Evolutionary conservation across 2,113 vertebrate genomes (phyloP), one percentile per base, ranked within the genome.

Genomic region (Seriola aureovittata): DNA sequence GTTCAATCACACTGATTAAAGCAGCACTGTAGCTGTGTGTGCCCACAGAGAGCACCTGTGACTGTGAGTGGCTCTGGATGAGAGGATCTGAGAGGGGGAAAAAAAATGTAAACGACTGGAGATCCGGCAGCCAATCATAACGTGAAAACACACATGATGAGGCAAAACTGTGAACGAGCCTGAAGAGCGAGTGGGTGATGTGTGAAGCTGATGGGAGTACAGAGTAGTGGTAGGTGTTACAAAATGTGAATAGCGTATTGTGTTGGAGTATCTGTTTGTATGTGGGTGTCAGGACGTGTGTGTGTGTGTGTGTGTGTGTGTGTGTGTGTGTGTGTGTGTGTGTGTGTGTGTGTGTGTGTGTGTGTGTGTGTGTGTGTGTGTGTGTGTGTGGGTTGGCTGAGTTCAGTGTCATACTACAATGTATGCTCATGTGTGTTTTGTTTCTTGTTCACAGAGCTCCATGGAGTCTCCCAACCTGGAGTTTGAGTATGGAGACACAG

Each of bases 401-500:
- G 44, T 32, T 62, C 54, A 19, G 25, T n/a, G 36, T 63, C 25
- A 5, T 5, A 21, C 57, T 69, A 54, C 59, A 17, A 50, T 68
- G 46, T 75, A 13, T 17, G 23, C 44, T 82, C 7, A 76, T 58
- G 55, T 72, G 57, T 72, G 14, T 82, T 54, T 75, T 46, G 3
- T 11, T 80, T 80, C 74, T 50, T 25, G 90, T 83, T 92, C 78
- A 0, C 93, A 99, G 98, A 96, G 97, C 86, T 98, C 97, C 4
- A 94, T 97, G 95, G 98, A 99, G 90, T 97, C 96, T 57, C 97
- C 97, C 55, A 97, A 95, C 91, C 94, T 99, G 94, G 98, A 99
- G 90, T 99, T 99, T 36, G 96, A 97, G 40, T 99, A 99, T 12
- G 96, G 97, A 25, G 97, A 99, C 57, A 88, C 97, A 0, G 97